A percentile compares a stretch with the other conserved stretches of the same genome.
Evolutionary conservation across 2,888 invertebrate genomes (phyloP).

Genomic region (Bugulina stolonifera): DNA sequence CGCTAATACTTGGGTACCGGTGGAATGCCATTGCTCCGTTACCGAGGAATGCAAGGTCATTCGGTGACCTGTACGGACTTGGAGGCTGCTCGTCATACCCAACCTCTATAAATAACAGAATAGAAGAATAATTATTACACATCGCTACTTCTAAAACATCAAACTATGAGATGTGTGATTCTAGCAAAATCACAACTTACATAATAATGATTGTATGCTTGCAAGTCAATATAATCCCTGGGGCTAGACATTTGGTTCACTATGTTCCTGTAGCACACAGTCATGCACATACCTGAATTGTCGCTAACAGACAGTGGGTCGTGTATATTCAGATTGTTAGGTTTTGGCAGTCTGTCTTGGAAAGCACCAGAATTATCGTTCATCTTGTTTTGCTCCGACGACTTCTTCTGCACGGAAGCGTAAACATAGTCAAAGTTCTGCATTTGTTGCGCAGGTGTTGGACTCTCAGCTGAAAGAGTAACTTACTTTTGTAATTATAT

Average conservation of each 20-base stretch:
- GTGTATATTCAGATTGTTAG: constrained; percentile 9
- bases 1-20: background rate
- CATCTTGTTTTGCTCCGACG: constrained; percentile 20
- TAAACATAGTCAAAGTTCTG: constrained; percentile 15
- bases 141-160: no score
- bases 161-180: no score
- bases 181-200: no score
- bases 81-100: constrained; percentile 1
- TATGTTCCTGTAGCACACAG: no score
- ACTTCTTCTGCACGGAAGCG: constrained; percentile 21
- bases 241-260: no score
- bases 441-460: background rate
- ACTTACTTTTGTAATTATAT: no score
- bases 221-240: no score
- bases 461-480: background rate
- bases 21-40: background rate
- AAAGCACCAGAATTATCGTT: background rate
- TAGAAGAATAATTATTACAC: background rate
- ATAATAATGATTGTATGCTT: no score
- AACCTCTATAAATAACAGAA: background rate
- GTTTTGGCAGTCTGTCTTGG: background rate
- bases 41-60: constrained; percentile 7
- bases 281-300: constrained; percentile 17
- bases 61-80: background rate
- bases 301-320: background rate